Conservation (phyloP, 1,140 invertebrate genomes). For the Contarinia nasturtii region DNA sequence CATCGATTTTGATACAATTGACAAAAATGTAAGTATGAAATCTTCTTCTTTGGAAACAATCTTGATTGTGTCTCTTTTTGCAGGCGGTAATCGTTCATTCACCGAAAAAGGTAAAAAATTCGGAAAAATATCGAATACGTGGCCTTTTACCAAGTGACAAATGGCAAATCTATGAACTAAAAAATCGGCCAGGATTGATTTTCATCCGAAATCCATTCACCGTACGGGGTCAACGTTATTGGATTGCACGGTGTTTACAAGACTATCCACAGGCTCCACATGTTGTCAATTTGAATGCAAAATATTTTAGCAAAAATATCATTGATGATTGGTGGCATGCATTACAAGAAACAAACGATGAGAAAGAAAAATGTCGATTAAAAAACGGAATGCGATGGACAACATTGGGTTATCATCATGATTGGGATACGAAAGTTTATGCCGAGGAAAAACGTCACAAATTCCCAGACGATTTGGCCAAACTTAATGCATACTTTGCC, state of each 20-base stretch:
- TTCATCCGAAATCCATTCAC: conserved; percentile 75
- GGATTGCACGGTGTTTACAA: conserved; percentile 58
- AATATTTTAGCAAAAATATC: conserved; percentile 8
- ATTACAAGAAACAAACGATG: conserved; percentile 26
- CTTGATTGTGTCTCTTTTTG: not conserved
- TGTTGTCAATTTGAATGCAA: conserved; percentile 45
- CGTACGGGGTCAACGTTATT: conserved; percentile 51
- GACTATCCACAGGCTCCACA: conserved; percentile 61
- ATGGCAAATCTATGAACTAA: conserved; percentile 38
- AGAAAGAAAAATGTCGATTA: conserved; percentile 19
- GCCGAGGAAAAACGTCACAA: conserved; percentile 36
- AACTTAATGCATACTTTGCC: conserved; percentile 42
- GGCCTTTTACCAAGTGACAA: conserved; percentile 28
- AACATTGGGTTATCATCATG: conserved; percentile 86
- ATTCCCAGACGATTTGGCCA: conserved; percentile 53
- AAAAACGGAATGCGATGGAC: conserved; percentile 65
- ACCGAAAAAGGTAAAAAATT: conserved; percentile 16
- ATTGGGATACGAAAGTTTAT: conserved; percentile 86
- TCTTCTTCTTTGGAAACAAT: conserved; percentile 1
- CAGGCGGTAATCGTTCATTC: conserved; percentile 5
- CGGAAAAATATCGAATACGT: not conserved
- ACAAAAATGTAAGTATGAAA: not conserved
- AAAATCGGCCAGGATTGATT: conserved; percentile 43
- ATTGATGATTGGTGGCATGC: conserved; percentile 21
- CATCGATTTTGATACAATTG: conserved; percentile 2